Evolutionary conservation across 2,113 vertebrate genomes (phyloP).

Genomic region (Psittacula cyanocephala): DNA sequence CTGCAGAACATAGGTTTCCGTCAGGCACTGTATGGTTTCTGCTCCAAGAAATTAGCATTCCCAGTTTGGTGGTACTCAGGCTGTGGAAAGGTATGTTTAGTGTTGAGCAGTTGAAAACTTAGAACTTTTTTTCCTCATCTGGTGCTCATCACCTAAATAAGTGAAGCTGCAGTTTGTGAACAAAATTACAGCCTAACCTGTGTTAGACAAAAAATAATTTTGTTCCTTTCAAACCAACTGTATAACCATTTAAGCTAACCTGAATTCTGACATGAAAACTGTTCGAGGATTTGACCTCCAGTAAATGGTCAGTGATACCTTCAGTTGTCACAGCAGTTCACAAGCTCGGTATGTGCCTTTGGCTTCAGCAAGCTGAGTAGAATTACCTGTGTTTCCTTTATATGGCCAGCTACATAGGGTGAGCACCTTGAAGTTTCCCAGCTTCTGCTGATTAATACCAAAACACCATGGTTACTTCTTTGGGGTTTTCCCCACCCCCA

Average conservation of each 20-base stretch:
- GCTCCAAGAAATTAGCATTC: not conserved
- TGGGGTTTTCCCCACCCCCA: not conserved
- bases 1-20: fast-evolving
- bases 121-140: not conserved
- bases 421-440: not conserved
- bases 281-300: not conserved
- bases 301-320: not conserved
- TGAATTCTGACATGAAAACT: not conserved
- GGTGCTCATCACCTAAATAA: not conserved
- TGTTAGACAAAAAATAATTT: not conserved
- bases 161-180: not conserved
- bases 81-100: not conserved
- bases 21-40: not conserved
- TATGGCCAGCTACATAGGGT: not conserved
- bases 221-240: not conserved
- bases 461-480: not conserved
- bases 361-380: not conserved
- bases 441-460: not conserved
- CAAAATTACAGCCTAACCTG: not conserved
- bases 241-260: not conserved
- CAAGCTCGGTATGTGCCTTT: not conserved
- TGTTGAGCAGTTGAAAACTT: not conserved
- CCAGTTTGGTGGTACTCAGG: not conserved
- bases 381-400: not conserved
- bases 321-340: not conserved